Conservation (phyloP, 2,797 vertebrate species). For the Pelochelys cantorii region DNA sequence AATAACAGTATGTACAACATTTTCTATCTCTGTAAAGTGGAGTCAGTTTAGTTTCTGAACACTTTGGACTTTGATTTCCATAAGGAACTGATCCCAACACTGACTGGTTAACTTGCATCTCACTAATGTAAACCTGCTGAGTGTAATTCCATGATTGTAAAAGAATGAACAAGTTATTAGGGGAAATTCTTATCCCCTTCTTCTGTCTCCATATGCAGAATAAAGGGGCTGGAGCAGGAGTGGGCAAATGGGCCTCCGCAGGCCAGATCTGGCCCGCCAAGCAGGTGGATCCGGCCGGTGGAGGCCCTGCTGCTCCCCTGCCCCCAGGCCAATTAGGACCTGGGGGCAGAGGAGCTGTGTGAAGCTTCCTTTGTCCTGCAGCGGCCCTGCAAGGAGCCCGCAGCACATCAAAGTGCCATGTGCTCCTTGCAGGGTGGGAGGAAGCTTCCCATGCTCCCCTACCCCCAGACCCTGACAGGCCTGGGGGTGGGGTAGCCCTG, state of each 20-base stretch:
- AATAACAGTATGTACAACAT: neutral
- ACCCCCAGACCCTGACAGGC: too few relatives aligned
- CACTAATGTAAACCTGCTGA: neutral
- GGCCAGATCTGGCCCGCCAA: too few relatives aligned
- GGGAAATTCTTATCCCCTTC: neutral
- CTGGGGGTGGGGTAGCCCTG: too few relatives aligned
- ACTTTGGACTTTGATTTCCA: neutral
- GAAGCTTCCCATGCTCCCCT: too few relatives aligned
- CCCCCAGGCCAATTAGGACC: too few relatives aligned
- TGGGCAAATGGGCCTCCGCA: accelerated
- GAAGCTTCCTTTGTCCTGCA: too few relatives aligned
- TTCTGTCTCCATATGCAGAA: neutral
- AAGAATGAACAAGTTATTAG: neutral
- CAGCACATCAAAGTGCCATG: too few relatives aligned
- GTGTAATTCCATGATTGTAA: neutral
- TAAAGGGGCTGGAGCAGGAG: neutral
- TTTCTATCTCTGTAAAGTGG: neutral
- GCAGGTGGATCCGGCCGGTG: too few relatives aligned
- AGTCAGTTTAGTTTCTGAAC: neutral
- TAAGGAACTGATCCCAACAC: neutral
- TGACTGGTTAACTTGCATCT: neutral
- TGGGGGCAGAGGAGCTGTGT: too few relatives aligned
- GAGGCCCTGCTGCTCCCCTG: too few relatives aligned
- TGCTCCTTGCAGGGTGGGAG: too few relatives aligned
- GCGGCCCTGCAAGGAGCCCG: too few relatives aligned